These are phyloP conservation scores for Psophia crepitans DNA, from an alignment of 2,113 vertebrate species.

Conservation along the genomic window DNA sequence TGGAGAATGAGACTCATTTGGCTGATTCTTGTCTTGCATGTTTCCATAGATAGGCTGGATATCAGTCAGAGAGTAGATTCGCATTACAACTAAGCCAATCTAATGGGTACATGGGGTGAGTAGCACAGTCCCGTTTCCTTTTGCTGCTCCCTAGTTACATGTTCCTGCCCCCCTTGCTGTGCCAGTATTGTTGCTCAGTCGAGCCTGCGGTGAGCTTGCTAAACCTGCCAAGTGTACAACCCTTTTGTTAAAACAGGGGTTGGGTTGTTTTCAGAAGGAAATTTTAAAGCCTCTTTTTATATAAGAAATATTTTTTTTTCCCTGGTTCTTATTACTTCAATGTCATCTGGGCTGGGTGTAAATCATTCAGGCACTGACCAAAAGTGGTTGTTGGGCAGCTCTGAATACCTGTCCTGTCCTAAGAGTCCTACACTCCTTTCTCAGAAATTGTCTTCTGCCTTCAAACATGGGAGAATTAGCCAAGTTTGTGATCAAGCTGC, in stretches of 20 bases:
- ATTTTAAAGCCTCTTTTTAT: background rate
- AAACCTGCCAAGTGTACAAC: background rate
- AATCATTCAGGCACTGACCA: background rate
- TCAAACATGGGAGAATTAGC: background rate
- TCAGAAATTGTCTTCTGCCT: background rate
- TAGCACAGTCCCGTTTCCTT: background rate
- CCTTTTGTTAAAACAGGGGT: background rate
- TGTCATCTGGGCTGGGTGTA: background rate
- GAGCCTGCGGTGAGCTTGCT: background rate
- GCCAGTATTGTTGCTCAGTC: background rate
- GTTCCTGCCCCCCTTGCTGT: background rate
- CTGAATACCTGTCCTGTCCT: background rate
- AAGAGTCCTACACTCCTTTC: background rate
- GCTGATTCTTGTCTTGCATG: background rate
- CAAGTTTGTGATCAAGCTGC: background rate
- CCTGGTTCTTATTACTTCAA: background rate
- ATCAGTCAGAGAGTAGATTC: background rate
- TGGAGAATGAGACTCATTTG: background rate
- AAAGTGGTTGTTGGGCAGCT: background rate
- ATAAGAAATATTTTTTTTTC: background rate
- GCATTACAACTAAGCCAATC: background rate
- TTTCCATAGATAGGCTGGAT: conserved; percentile 6
- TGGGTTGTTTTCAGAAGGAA: background rate
- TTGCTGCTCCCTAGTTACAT: background rate
- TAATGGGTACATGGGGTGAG: background rate